Evolutionary conservation across 64 coral and sea anemone species (phyloP), one percentile per base, ranked within the genome.

Genomic region (Platygyra sinensis): DNA sequence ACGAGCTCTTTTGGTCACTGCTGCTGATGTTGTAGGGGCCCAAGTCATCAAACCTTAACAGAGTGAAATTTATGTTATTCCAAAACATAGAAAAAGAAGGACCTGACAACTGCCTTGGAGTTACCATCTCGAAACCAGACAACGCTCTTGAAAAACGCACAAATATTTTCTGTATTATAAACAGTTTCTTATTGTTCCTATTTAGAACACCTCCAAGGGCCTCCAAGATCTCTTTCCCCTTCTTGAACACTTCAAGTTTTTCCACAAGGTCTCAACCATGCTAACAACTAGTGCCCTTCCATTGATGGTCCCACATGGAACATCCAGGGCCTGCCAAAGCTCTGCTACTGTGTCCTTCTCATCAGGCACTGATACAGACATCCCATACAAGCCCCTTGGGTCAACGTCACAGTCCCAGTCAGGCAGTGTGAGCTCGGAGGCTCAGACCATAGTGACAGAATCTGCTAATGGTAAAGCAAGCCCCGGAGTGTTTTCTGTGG

Each of bases 181-280:
- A 14, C 22, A 9, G 5, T 92, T 62, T 51, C 88, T 80, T 63
- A 86, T 32, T 75, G 57, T 30, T 93, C 19, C 20, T 30, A 73
- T 82, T 54, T 29, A 76, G 89, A 75, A 49, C 77, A 30, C 74
- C 87, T 52, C 72, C 82, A 80, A 72, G 63, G 17, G 77, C 60
- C 42, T 72, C 51, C 63, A 85, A 85, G 62, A 28, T 52, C 38
- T 85, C 1, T 63, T 71, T 38, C 52, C 81, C 62, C 79, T 99
- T 25, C 76, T 99, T 16, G 87, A 93, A 25, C 97, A 99, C 28
- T 93, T 89, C 84, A 82, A 95, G 71, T 99, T 99, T 74, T 99
- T 93, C 79, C 82, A 73, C 57, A 91, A 89, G 54, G 16, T 96
- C 3, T 62, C 80, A 6, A 80, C 84, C n/a, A 77, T 99, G 19